Percentiles rank a stretch among this genome's conserved stretches.
phyloP scores from a whole-genome alignment of 1,140 invertebrate species.

The Adoxophyes honmai region DNA sequence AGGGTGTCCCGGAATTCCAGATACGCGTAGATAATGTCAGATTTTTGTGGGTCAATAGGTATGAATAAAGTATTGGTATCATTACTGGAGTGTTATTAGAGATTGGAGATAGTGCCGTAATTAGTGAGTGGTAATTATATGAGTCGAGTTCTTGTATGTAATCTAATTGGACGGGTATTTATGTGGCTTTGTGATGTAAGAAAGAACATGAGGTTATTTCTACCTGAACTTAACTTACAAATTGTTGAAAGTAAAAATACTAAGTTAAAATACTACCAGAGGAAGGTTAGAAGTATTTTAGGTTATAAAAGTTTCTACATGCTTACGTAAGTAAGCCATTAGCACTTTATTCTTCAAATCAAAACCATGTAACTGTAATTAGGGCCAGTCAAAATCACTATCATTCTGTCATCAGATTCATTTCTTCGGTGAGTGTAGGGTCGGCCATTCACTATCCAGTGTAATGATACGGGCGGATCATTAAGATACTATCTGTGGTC shows the following conservation, averaged over 20 bases:
- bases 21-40: constrained; percentile 10
- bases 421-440: constrained; percentile 15
- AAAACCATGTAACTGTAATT: no score
- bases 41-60: constrained; percentile 19
- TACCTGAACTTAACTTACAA: no score
- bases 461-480: constrained; percentile 47
- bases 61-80: constrained; percentile 9
- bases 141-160: not conserved
- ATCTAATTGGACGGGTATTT: not conserved
- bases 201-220: no score
- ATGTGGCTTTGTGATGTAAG: not conserved
- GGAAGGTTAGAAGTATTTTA: no score
- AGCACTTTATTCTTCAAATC: no score
- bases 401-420: not conserved
- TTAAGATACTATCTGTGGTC: constrained; percentile 56
- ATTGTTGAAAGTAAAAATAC: no score
- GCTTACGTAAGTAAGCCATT: no score
- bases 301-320: no score
- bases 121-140: not conserved
- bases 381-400: not conserved
- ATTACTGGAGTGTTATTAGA: constrained; percentile 6
- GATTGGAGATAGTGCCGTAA: not conserved
- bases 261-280: no score
- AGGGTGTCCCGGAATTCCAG: constrained; percentile 28
- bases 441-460: constrained; percentile 30